phyloP scores from a whole-genome alignment of 2,888 invertebrate genomes.

The Brachylomia viminalis region DNA sequence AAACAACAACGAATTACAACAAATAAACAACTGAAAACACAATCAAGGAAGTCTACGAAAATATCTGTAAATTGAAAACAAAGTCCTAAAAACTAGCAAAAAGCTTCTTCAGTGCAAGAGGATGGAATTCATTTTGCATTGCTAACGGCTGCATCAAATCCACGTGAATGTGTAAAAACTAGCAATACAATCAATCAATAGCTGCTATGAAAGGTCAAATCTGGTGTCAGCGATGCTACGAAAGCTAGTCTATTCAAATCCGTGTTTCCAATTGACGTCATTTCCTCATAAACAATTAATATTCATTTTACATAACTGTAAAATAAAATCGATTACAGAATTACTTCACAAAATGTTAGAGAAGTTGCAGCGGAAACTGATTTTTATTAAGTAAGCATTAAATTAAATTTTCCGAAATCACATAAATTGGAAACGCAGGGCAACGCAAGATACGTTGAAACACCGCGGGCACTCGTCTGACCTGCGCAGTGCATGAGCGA shows the following conservation, averaged over 20 bases:
- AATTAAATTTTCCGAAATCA: not conserved
- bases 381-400: no score
- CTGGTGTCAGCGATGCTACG: slow-evolving; percentile 14
- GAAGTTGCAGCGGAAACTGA: not conserved
- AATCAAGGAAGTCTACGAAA: slow-evolving; percentile 29
- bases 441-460: not conserved
- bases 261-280: slow-evolving; percentile 27
- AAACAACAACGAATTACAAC: slow-evolving; percentile 37
- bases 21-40: slow-evolving; percentile 26
- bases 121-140: slow-evolving; percentile 12
- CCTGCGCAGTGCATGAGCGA: slow-evolving; percentile 96
- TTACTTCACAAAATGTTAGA: no score
- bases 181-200: slow-evolving; percentile 35
- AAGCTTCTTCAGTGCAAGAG: slow-evolving; percentile 34
- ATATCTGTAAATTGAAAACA: slow-evolving; percentile 27
- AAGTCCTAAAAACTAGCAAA: slow-evolving; percentile 25
- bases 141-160: slow-evolving; percentile 20
- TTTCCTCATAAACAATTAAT: not conserved
- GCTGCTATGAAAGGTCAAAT: slow-evolving; percentile 12
- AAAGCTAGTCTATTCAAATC: slow-evolving; percentile 28
- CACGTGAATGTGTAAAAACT: slow-evolving; percentile 3
- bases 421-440: slow-evolving; percentile 32
- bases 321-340: not conserved
- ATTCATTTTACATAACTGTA: not conserved
- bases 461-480: slow-evolving; percentile 74